Base-by-base conservation (phyloP, 2,888 invertebrate species). In the Acrobeloides nanus region DNA sequence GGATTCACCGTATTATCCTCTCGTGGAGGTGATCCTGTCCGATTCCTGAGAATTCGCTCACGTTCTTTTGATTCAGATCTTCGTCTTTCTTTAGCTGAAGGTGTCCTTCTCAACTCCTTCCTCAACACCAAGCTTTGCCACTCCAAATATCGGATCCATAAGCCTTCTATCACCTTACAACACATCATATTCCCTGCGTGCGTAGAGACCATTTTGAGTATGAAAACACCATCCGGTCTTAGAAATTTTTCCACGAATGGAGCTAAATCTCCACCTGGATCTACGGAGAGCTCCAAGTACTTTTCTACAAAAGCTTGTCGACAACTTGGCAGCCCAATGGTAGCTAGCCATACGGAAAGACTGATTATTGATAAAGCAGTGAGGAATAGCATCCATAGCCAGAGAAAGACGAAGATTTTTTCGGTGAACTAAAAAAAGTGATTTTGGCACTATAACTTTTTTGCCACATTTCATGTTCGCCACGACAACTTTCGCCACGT, bases 311-410 rank as follows among this genome's bases (percentile, higher is more conserved):
- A 64, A 4, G 46, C 38, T 38, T 58, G 51, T 7, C 66, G 53
- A 53, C 63, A 66, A 10, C 58, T 31, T 12, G 65, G 55, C 6
- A 72, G 50, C 1, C 55, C 50, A 15, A 74, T 46, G 1, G 68
- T 63, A 6, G 57, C 53, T n/a, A 68, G 43, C 75, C 74, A 74
- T 33, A 66, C 65, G 24, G 70, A 37, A 21, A 75, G 49, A 42
- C 72, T 74, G 23, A 71, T 34, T 1, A 57, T 51, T 8, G 71
- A 66, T 23, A 68, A 52, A 20, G 65, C 38, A 5, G 66, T 62
- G 21, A 75, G 55, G 25, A 73, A 55, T 34, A 70, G 40, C 15
- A 74, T 57, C 74, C 74, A 74, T 12, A 75, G 53, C 73, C 74
- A 74, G 7, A 73, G 57, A 44, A 68, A 72, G 21, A 73, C 61